Conservation (phyloP, 2,113 vertebrate species). For the Seriola quinqueradiata region DNA sequence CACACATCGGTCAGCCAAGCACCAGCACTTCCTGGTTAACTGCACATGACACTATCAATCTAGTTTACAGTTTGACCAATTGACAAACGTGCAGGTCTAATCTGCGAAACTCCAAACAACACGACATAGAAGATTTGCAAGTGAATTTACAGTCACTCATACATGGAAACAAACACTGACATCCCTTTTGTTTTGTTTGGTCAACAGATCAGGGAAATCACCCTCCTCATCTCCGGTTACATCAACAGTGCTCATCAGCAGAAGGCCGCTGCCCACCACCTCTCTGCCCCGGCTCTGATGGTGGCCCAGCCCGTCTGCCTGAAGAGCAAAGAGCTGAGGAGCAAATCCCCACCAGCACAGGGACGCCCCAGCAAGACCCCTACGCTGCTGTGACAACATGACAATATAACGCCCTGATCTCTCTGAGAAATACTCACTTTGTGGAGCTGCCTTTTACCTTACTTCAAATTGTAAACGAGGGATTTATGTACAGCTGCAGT, state of each 20-base stretch:
- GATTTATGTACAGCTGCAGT: neutral
- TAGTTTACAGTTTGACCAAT: no score
- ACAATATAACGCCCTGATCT: neutral
- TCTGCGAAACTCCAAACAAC: no score
- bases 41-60: no score
- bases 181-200: slow-evolving; percentile 43
- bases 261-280: slow-evolving; percentile 91
- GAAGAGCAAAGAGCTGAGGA: slow-evolving; percentile 87
- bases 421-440: neutral
- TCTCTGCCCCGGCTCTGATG: slow-evolving; percentile 91
- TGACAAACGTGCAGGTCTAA: no score
- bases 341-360: slow-evolving; percentile 84
- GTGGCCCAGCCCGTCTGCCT: slow-evolving; percentile 82
- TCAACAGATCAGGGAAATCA: slow-evolving; percentile 93
- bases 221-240: slow-evolving; percentile 93
- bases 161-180: neutral
- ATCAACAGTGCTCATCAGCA: slow-evolving; percentile 94
- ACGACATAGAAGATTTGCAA: no score
- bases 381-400: slow-evolving; percentile 88
- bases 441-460: neutral
- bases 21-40: no score
- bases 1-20: no score
- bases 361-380: slow-evolving; percentile 92
- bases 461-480: neutral
- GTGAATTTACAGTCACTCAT: neutral